Evolutionary conservation across 2,797 vertebrate genomes (phyloP), one percentile per base, ranked within the genome.

Genomic region (Schizopygopsis pylzovi): DNA sequence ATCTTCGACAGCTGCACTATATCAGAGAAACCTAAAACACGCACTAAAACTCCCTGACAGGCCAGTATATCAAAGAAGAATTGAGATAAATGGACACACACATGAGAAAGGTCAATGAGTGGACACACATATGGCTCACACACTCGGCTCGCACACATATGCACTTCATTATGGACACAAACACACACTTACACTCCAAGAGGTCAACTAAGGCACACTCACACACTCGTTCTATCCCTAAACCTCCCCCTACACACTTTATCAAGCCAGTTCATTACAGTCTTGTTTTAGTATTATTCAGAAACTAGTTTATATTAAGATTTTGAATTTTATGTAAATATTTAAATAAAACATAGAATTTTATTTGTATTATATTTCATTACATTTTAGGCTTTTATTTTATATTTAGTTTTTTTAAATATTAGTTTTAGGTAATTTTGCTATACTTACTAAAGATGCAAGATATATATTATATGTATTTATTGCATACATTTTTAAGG

Each of bases 121-220:
- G 45, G 87, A 82, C 85, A 63, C 83, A 84, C 82, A 86, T 86
- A 71, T 88, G 87, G 85, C 75, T 63, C 82, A 79, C 83, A 82
- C 75, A 85, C 73, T 82, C 16, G 49, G 52, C 61, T 54, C 73
- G n/a, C 52, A 89, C 86, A 88, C 85, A 89, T 41, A 79, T 79
- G 86, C 61, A 61, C 67, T 84, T 85, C 84, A 89, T 89, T 86
- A 89, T 87, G 85, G 86, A 85, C 82, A 79, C 68, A 86, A 88
- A 85, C 83, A 88, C 82, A 71, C 85, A 89, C 85, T 82, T 84
- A 81, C 82, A 79, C 25, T 47, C 70, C 77, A 81, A 84, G 56
- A 85, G 45, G 59, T 88, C 61, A 86, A 79, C 28, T 49, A 75
- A 86, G 49, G 79, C 47, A 65, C 76, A 85, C 81, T 78, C 78